These are phyloP conservation scores for Pinctada fucata DNA, from an alignment of 2,888 invertebrate genomes.

Conservation along the genomic window DNA sequence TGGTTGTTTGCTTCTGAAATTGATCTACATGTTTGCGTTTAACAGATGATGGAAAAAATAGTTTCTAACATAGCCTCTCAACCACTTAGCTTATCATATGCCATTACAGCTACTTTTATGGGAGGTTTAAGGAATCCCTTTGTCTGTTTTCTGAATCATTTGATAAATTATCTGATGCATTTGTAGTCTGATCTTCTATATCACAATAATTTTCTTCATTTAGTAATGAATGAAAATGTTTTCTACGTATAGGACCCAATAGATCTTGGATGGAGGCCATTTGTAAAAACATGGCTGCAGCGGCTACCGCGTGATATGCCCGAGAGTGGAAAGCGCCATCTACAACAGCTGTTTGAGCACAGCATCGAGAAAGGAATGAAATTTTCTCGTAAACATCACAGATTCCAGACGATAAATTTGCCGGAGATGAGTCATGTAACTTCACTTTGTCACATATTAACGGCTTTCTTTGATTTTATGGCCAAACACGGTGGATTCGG, in stretches of 20 bases:
- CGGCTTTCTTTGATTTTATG: constrained; percentile 74
- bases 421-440: constrained; percentile 70
- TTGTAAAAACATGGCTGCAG: constrained; percentile 74
- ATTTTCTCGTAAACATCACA: constrained; percentile 64
- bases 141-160: too few relatives aligned
- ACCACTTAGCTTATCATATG: too few relatives aligned
- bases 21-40: too few relatives aligned
- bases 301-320: constrained; percentile 71
- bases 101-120: too few relatives aligned
- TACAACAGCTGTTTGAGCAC: constrained; percentile 71
- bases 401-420: constrained; percentile 67
- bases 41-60: too few relatives aligned
- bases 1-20: too few relatives aligned
- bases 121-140: too few relatives aligned
- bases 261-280: constrained; percentile 75
- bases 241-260: constrained; percentile 75
- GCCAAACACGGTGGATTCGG: constrained; percentile 74
- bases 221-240: too few relatives aligned
- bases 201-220: too few relatives aligned
- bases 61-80: too few relatives aligned
- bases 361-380: constrained; percentile 71
- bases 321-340: constrained; percentile 71
- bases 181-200: too few relatives aligned
- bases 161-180: too few relatives aligned
- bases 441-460: constrained; percentile 72